Evolutionary conservation across 2,797 vertebrate species (phyloP).

Genomic region (Phrynocephalus forsythii): DNA sequence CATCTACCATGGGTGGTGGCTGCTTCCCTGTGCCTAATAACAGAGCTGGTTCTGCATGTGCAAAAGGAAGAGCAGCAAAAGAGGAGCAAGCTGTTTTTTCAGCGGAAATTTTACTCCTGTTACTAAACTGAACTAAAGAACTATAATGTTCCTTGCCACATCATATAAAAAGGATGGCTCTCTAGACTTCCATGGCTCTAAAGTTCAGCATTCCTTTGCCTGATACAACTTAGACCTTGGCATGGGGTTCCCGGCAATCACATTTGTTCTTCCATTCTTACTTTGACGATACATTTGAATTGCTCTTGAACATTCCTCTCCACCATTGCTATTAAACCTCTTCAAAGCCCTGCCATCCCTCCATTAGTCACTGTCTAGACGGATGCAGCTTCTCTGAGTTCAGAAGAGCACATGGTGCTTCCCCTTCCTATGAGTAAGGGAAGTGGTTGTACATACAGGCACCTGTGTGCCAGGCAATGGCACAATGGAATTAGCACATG

Average conservation of each 20-base stretch:
- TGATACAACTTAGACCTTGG: not conserved
- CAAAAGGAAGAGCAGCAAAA: not conserved
- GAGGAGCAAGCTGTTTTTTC: not conserved
- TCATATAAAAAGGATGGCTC: not conserved
- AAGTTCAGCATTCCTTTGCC: not conserved
- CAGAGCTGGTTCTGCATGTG: too few relatives aligned
- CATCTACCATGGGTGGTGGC: too few relatives aligned
- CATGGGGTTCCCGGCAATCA: conserved; percentile 40
- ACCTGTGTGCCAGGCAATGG: not conserved
- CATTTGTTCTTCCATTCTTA: conserved; percentile 45
- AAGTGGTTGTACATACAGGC: not conserved
- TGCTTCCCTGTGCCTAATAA: too few relatives aligned
- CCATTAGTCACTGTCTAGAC: conserved; percentile 69
- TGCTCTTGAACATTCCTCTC: conserved; percentile 17
- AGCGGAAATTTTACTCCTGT: not conserved
- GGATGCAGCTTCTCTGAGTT: conserved; percentile 12
- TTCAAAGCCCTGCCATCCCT: conserved; percentile 64
- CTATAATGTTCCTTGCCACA: not conserved
- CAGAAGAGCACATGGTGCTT: conserved; percentile 8
- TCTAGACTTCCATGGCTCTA: not conserved
- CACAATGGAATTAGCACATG: not conserved
- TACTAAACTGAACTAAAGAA: not conserved
- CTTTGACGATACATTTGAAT: conserved; percentile 58
- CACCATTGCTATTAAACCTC: conserved; percentile 56
- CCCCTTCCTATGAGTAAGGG: conserved; percentile 55